A percentile compares a stretch with the other conserved stretches of the same genome.
These are phyloP conservation scores for Atherinomorus stipes DNA, from an alignment of 2,113 vertebrate species.

Conservation along the genomic window DNA sequence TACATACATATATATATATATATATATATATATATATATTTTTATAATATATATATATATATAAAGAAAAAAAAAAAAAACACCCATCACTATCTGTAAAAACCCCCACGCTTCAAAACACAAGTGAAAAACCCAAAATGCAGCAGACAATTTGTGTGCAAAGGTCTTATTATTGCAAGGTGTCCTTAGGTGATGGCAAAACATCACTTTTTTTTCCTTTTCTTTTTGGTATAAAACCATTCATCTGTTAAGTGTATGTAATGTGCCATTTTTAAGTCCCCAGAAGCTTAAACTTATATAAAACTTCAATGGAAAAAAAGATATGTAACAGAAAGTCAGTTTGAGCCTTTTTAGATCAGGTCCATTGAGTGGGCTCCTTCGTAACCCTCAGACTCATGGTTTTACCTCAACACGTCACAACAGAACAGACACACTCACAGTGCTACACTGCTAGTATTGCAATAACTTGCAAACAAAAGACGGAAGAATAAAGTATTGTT, in stretches of 20 bases:
- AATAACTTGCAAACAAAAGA: conserved; percentile 30
- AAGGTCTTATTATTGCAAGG: conserved; percentile 7
- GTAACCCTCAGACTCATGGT: conserved; percentile 20
- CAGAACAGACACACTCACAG: conserved; percentile 25
- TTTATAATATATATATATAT: no score
- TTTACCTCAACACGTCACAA: conserved; percentile 7
- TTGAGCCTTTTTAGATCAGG: conserved; percentile 15
- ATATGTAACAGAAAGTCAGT: conserved; percentile 4
- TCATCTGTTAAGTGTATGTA: conserved; percentile 19
- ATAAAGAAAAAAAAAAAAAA: conserved; percentile 3
- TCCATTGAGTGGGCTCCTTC: conserved; percentile 20
- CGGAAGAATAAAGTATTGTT: conserved; percentile 15
- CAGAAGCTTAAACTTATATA: conserved; percentile 21
- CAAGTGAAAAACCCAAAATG: not conserved
- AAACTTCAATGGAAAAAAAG: conserved; percentile 20
- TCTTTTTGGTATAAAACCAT: conserved; percentile 30
- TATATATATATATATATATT: no score
- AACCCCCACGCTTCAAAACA: conserved; percentile 8
- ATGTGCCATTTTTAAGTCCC: conserved; percentile 34
- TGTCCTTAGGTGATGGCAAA: conserved; percentile 5
- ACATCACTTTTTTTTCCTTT: not conserved
- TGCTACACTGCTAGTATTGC: conserved; percentile 38
- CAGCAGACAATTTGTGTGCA: not conserved
- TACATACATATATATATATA: no score
- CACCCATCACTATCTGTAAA: not conserved